These are phyloP conservation scores for Drosophila rubida DNA, from an alignment of 2,888 invertebrate genomes.

Conservation along the genomic window DNA sequence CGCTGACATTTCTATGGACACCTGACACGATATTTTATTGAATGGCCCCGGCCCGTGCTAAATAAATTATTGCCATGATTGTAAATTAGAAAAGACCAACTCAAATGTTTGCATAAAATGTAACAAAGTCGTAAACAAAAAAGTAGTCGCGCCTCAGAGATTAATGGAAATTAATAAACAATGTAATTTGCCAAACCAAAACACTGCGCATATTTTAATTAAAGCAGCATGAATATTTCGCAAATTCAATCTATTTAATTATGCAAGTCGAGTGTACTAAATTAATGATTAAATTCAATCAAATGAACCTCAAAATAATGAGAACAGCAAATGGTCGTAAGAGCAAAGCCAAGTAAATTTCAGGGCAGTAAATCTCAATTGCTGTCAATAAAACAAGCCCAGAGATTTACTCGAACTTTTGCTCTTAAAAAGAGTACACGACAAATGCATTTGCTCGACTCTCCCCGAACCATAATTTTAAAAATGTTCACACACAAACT, in stretches of 20 bases:
- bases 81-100: conserved; percentile 6
- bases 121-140: conserved; percentile 2
- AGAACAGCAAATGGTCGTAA: conserved; percentile 13
- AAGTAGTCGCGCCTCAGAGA: background rate
- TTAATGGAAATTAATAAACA: conserved; percentile 9
- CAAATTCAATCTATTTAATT: conserved; percentile 1
- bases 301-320: background rate
- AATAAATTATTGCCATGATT: conserved; percentile 39
- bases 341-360: conserved; percentile 23
- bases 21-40: conserved; percentile 24
- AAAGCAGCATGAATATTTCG: background rate
- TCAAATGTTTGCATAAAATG: conserved; percentile 28
- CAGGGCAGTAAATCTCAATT: conserved; percentile 42
- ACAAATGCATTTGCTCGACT: conserved; percentile 64
- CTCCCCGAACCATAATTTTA: conserved; percentile 32
- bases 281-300: background rate
- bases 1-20: conserved; percentile 24
- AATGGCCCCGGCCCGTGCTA: conserved; percentile 2
- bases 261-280: background rate
- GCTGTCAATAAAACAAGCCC: conserved; percentile 41
- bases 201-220: background rate
- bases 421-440: conserved; percentile 14
- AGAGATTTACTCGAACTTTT: conserved; percentile 9
- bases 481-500: conserved; percentile 49
- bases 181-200: conserved; percentile 12